Conservation (phyloP, 2,797 vertebrate species). For the Cossypha heuglini region DNA sequence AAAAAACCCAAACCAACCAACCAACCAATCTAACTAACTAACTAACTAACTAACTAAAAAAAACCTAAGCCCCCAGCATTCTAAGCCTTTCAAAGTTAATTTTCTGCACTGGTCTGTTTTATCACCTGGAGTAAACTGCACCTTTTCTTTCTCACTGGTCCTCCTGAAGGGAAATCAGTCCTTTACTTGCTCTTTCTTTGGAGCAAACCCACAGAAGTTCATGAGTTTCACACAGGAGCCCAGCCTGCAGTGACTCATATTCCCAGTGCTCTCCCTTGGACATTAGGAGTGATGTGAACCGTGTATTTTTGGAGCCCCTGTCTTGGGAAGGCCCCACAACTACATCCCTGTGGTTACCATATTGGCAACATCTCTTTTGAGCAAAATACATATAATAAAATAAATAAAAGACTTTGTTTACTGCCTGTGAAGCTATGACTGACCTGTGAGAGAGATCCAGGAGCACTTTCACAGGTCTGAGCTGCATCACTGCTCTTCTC, state of each 20-base stretch:
- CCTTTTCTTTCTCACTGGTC: background rate
- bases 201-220: background rate
- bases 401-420: background rate
- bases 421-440: background rate
- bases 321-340: background rate
- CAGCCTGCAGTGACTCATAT: background rate
- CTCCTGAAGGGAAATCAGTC: background rate
- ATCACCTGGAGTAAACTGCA: background rate
- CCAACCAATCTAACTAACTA: too few species aligned
- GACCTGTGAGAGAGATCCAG: background rate
- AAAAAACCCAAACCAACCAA: background rate
- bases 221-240: background rate
- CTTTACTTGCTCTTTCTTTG: background rate
- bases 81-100: background rate
- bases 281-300: background rate
- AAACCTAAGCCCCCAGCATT: background rate
- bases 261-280: background rate
- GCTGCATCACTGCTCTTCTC: background rate
- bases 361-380: background rate
- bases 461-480: background rate
- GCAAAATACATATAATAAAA: background rate
- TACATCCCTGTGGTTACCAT: background rate
- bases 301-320: background rate
- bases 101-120: background rate
- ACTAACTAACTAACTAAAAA: background rate